These are phyloP conservation scores for Equus przewalskii DNA, from an alignment of 2,113 vertebrate species.

Conservation along the genomic window DNA sequence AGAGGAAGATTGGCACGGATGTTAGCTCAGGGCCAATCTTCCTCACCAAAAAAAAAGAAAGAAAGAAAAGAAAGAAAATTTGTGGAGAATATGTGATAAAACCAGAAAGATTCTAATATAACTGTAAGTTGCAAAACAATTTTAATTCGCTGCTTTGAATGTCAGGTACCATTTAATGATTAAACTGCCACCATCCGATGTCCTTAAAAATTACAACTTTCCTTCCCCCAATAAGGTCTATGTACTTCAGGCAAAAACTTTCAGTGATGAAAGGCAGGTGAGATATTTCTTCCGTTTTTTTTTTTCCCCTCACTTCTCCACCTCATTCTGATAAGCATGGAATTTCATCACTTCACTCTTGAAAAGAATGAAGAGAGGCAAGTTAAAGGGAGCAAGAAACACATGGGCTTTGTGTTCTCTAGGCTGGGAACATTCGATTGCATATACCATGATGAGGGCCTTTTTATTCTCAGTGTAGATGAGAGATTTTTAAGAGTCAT, in stretches of 20 bases:
- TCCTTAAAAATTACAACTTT: background rate
- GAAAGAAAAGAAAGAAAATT: no score
- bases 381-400: background rate
- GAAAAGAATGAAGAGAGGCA: background rate
- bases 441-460: no score
- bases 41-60: no score
- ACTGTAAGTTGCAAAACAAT: background rate
- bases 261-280: background rate
- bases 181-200: background rate
- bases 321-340: background rate
- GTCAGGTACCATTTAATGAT: background rate
- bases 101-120: background rate
- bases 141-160: background rate
- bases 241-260: background rate
- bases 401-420: background rate
- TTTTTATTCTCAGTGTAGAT: background rate
- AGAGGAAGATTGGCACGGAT: no score
- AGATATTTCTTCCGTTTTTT: background rate
- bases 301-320: background rate
- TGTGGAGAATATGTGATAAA: background rate
- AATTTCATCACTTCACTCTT: background rate
- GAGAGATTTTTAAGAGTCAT: background rate
- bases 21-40: no score
- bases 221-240: rapidly evolving
- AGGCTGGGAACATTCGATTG: background rate